Conservation (phyloP, 2,113 vertebrate genomes). For the Phalacrocorax aristotelis region DNA sequence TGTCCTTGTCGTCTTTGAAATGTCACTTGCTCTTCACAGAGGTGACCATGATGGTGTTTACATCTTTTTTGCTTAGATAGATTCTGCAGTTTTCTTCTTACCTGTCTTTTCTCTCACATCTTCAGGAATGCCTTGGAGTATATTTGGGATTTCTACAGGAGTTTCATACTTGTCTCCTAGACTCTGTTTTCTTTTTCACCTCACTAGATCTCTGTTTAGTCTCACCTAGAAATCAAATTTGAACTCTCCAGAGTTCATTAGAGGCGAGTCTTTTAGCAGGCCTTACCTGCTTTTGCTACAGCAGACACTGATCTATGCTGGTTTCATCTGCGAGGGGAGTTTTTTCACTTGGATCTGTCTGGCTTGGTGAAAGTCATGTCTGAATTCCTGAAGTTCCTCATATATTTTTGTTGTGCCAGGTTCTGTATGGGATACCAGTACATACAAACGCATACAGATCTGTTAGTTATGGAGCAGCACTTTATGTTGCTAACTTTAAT, state of each 20-base stretch:
- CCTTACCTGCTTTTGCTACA: background rate
- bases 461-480: background rate
- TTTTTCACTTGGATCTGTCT: background rate
- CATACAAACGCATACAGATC: background rate
- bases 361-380: background rate
- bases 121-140: background rate
- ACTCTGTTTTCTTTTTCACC: background rate
- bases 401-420: background rate
- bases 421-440: background rate
- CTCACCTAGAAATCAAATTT: conserved; percentile 1
- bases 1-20: background rate
- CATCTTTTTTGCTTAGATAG: background rate
- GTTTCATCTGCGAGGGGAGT: background rate
- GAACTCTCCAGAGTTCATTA: background rate
- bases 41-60: background rate
- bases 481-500: background rate
- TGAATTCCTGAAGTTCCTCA: background rate
- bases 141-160: background rate
- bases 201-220: background rate
- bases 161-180: background rate
- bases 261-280: background rate
- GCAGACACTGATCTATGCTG: background rate
- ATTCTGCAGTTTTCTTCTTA: background rate
- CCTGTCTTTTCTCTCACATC: background rate
- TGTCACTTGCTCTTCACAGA: background rate